These are phyloP conservation scores for Neosilurus mollespiculum DNA, from an alignment of 2,797 vertebrate species.

Conservation along the genomic window DNA sequence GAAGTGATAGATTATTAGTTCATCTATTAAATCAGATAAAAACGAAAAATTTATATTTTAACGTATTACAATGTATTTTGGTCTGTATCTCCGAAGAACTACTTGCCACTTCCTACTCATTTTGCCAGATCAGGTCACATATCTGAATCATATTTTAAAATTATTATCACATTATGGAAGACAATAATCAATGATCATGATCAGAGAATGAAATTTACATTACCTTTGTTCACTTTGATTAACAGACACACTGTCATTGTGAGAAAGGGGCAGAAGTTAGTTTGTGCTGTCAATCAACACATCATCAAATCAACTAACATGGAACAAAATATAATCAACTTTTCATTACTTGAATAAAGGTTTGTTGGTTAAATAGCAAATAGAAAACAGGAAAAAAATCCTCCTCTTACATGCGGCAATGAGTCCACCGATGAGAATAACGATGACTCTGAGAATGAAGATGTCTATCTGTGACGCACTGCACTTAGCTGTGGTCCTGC, in stretches of 20 bases:
- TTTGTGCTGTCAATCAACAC: background rate
- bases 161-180: background rate
- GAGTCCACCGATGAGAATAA: conserved; percentile 19
- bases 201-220: background rate
- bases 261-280: background rate
- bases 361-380: background rate
- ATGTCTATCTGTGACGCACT: too few relatives aligned
- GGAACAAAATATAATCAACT: background rate
- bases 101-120: too few relatives aligned
- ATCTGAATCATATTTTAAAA: too few relatives aligned
- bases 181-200: background rate
- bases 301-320: background rate
- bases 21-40: too few relatives aligned
- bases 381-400: background rate
- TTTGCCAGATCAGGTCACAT: too few relatives aligned
- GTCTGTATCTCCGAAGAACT: too few relatives aligned
- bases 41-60: too few relatives aligned
- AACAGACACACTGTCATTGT: conserved; percentile 5
- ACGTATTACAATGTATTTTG: too few relatives aligned
- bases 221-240: too few relatives aligned
- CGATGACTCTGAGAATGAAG: too few relatives aligned
- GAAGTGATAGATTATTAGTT: too few relatives aligned
- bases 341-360: background rate
- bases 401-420: conserved; percentile 14
- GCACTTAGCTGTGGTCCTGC: too few relatives aligned